Percentiles rank a stretch among this genome's conserved stretches.
Conservation (phyloP, 1,140 invertebrate species). For the Pogonognathellus flavescens region DNA sequence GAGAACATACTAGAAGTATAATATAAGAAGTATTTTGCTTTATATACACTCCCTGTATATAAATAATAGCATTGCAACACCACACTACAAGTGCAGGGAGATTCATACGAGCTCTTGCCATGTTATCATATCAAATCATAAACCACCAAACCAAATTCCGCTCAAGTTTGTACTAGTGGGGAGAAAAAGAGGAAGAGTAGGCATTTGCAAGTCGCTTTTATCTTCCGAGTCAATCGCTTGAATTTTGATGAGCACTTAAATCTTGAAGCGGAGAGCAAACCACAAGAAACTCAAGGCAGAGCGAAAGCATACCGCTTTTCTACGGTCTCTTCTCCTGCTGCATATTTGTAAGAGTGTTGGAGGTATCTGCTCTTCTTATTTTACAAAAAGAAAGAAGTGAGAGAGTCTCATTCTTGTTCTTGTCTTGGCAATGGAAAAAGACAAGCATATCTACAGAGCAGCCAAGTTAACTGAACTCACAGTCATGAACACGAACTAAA, state of each 20-base stretch:
- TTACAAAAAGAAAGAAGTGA: background rate
- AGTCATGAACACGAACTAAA: slow-evolving; percentile 18
- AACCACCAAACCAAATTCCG: slow-evolving; percentile 19
- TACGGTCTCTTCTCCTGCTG: background rate
- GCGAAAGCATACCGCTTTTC: background rate
- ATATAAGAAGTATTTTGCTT: no score
- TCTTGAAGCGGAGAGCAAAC: slow-evolving; percentile 45
- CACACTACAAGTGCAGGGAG: slow-evolving; percentile 20
- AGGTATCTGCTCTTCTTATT: no score
- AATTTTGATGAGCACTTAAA: slow-evolving; percentile 57
- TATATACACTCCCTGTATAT: background rate
- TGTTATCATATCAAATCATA: slow-evolving; percentile 52
- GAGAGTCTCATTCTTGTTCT: slow-evolving; percentile 13
- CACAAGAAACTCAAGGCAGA: slow-evolving; percentile 18
- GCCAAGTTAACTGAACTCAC: slow-evolving; percentile 28
- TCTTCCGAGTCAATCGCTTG: slow-evolving; percentile 52
- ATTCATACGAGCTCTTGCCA: slow-evolving; percentile 32
- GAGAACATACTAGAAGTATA: no score
- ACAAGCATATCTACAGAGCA: background rate
- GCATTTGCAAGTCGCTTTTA: slow-evolving; percentile 39
- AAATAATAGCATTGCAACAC: background rate
- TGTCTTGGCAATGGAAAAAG: slow-evolving; percentile 26
- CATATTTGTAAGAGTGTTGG: no score
- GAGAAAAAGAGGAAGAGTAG: slow-evolving; percentile 3
- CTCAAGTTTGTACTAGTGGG: background rate